These are phyloP conservation scores for Hemiscyllium ocellatum DNA, from an alignment of 2,113 vertebrate genomes.

Conservation along the genomic window DNA sequence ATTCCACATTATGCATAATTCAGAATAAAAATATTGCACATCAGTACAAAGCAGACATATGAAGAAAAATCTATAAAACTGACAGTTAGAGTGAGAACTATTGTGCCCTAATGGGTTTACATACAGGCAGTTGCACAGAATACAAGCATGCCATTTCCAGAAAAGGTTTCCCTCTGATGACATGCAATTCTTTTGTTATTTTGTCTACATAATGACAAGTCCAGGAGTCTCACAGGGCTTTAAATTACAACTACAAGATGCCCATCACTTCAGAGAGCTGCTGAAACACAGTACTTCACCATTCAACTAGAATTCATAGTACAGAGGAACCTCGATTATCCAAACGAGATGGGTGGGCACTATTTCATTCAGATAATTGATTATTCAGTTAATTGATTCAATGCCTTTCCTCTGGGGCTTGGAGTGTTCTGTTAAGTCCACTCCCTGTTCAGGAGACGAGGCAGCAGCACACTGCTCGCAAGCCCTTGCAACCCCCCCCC, in stretches of 20 bases:
- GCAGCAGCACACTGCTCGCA: too few relatives aligned
- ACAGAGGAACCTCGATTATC: too few relatives aligned
- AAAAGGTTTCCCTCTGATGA: neutral
- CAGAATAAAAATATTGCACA: slow-evolving; percentile 32
- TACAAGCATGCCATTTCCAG: neutral
- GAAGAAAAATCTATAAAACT: slow-evolving; percentile 15
- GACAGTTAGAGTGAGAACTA: neutral
- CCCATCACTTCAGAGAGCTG: neutral
- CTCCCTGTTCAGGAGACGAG: too few relatives aligned
- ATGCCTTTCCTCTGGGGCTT: too few relatives aligned
- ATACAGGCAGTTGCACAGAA: neutral
- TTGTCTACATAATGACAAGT: neutral
- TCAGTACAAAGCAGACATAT: neutral
- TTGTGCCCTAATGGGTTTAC: neutral
- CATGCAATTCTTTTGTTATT: neutral
- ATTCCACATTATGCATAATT: neutral
- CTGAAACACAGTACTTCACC: neutral
- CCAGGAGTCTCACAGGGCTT: neutral
- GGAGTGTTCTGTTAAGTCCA: too few relatives aligned
- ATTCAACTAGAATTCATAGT: neutral
- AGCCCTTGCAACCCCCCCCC: too few relatives aligned
- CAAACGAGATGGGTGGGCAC: too few relatives aligned
- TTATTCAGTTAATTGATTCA: too few relatives aligned
- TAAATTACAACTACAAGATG: neutral
- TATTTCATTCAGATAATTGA: too few relatives aligned